A percentile compares a stretch with the other conserved stretches of the same genome.
Conservation (phyloP, 2,113 vertebrate species). For the Mobula hypostoma region DNA sequence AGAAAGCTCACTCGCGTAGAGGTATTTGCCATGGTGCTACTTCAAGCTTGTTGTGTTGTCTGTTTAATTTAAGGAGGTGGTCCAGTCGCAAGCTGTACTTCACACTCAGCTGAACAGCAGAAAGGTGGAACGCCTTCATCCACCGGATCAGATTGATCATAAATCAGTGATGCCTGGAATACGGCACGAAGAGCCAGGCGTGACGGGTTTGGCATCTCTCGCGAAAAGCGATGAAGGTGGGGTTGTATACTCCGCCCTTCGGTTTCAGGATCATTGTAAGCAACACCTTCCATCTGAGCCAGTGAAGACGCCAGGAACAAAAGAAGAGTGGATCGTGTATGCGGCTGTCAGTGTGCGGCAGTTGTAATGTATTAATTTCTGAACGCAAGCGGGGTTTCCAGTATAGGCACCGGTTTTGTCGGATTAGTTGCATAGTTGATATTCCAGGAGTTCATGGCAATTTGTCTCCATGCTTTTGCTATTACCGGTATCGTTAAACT, state of each 20-base stretch:
- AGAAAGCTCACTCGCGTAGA: no score
- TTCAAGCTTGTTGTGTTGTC: background rate
- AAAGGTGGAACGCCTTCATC: background rate
- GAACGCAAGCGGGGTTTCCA: no score
- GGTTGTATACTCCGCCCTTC: background rate
- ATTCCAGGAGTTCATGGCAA: no score
- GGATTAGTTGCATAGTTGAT: no score
- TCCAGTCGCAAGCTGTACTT: background rate
- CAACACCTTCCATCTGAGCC: background rate
- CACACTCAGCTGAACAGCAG: background rate
- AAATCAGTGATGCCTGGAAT: background rate
- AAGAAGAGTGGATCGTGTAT: background rate
- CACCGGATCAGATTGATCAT: background rate
- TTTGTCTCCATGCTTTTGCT: no score
- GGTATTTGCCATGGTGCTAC: no score
- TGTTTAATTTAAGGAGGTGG: background rate
- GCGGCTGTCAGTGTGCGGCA: background rate
- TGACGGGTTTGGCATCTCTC: background rate
- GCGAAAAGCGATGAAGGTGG: background rate
- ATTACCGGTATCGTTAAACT: no score
- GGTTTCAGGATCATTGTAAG: background rate
- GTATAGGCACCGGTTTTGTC: no score
- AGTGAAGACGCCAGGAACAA: background rate
- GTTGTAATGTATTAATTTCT: no score
- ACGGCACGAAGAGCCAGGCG: background rate